Base-by-base conservation (phyloP, 2,113 vertebrate species). In the Chaenogobius annularis region DNA sequence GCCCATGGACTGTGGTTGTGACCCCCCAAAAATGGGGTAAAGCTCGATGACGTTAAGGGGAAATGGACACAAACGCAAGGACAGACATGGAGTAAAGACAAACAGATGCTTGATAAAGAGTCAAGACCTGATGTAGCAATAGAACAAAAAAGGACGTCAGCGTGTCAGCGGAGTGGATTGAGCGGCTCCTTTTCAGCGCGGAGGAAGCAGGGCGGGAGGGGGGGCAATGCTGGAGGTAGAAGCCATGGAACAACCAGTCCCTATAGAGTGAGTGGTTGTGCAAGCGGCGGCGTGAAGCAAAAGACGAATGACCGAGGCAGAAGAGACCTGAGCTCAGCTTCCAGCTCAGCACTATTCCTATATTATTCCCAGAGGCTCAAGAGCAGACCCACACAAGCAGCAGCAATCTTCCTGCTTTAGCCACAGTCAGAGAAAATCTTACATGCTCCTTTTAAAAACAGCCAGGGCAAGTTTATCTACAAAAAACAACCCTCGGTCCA, bases 261-360 rank as follows among this genome's bases (percentile, higher is more conserved):
- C 77, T 62, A 74, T 55, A 54, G 64, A 74, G 40, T 19, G 58
- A 81, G 65, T 72, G 66, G 75, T 59, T 69, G 54, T 71, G 61
- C 61, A 8, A 72, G 73, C 63, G 66, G 76, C 19, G 5, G 69
- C 59, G 70, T 47, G 69, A 52, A 70, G 77, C 20, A 17, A 84
- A 80, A 79, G 72, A 23, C 35, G 55, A 81, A 66, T 65, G 67
- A 77, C 55, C 10, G 79, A 64, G 70, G 79, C 77, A 85, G 77
- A 75, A 73, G 75, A 85, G 85, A 86, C 79, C 88, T 81, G 82
- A 86, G 86, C 88, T 89, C 82, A 87, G 88, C 77, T 75, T 85
- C 84, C 44, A 74, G 50, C 84, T 90, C 89, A 92, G 89, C 91
- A 90, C 77, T 86, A 89, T 90, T 89, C 75, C 75, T 64, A 74